These are phyloP conservation scores for Tretioscincus oriximinensis DNA, from an alignment of 2,113 vertebrate species.

Conservation along the genomic window DNA sequence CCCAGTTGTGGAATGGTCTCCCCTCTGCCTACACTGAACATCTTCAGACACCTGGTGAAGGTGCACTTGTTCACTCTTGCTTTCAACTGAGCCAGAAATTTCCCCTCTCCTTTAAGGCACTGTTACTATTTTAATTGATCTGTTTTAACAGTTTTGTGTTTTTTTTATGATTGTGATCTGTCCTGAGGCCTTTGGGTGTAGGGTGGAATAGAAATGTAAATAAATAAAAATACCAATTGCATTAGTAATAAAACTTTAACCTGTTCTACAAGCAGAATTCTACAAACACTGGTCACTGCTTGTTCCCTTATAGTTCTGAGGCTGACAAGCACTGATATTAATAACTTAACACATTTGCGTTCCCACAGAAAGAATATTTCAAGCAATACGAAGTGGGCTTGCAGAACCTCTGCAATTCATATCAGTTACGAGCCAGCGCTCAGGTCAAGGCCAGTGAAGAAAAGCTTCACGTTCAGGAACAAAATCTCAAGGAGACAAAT, in stretches of 20 bases:
- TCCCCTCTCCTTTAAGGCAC: no score
- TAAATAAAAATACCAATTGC: neutral
- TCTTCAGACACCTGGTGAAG: no score
- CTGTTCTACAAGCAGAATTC: neutral
- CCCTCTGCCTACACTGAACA: no score
- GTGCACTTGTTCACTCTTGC: no score
- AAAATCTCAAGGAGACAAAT: constrained; percentile 85
- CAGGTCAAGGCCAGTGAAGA: constrained; percentile 91
- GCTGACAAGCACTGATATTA: neutral
- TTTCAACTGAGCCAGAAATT: no score
- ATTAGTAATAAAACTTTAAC: neutral
- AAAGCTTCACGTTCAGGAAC: constrained; percentile 81
- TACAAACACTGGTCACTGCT: neutral
- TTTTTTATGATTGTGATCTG: no score
- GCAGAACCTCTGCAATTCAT: constrained; percentile 94
- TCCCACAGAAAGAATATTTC: constrained; percentile 92
- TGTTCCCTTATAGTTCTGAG: no score
- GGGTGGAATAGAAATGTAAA: no score
- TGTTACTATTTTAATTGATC: no score
- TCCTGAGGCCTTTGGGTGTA: no score
- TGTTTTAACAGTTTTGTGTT: no score
- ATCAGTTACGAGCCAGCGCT: constrained; percentile 89
- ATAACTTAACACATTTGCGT: neutral
- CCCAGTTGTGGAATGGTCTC: no score
- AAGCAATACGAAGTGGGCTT: constrained; percentile 94